Evolutionary conservation across 1,140 invertebrate species (phyloP).

Genomic region (Neuroterus valhalla): DNA sequence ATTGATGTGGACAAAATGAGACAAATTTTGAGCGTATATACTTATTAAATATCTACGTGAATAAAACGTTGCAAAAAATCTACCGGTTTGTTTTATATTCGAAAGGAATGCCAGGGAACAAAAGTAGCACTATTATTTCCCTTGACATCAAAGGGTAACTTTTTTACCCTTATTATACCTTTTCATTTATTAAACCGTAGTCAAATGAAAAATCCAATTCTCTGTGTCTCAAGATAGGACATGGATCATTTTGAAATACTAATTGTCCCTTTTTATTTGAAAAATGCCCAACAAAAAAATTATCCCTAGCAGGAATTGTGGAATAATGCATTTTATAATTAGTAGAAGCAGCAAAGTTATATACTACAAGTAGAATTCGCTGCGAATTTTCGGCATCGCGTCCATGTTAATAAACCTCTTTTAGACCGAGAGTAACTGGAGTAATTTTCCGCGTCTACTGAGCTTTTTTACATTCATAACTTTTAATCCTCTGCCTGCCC

Average conservation of each 20-base stretch:
- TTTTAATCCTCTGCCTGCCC: constrained; percentile 39
- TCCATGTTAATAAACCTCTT: constrained; percentile 50
- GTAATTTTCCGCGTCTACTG: constrained; percentile 44
- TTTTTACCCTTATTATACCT: not conserved
- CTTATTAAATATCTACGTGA: too few relatives aligned
- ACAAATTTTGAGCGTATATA: too few relatives aligned
- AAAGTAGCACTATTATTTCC: not conserved
- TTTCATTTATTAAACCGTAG: not conserved
- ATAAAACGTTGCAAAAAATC: not conserved
- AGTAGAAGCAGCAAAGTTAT: not conserved
- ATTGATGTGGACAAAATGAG: too few relatives aligned
- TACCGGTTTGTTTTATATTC: not conserved
- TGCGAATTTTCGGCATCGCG: constrained; percentile 32
- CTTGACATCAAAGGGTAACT: not conserved
- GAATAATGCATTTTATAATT: too few relatives aligned
- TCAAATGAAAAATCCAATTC: not conserved
- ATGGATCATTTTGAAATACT: too few relatives aligned
- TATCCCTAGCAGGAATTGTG: too few relatives aligned
- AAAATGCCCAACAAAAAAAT: too few relatives aligned
- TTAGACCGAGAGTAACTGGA: constrained; percentile 43
- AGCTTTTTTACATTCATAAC: constrained; percentile 45
- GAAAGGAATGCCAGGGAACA: not conserved
- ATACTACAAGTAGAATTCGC: constrained; percentile 31
- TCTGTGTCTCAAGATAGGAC: too few relatives aligned
- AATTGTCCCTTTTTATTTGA: too few relatives aligned